Conservation (phyloP, 2,113 vertebrate species). For the Reinhardtius hippoglossoides region DNA sequence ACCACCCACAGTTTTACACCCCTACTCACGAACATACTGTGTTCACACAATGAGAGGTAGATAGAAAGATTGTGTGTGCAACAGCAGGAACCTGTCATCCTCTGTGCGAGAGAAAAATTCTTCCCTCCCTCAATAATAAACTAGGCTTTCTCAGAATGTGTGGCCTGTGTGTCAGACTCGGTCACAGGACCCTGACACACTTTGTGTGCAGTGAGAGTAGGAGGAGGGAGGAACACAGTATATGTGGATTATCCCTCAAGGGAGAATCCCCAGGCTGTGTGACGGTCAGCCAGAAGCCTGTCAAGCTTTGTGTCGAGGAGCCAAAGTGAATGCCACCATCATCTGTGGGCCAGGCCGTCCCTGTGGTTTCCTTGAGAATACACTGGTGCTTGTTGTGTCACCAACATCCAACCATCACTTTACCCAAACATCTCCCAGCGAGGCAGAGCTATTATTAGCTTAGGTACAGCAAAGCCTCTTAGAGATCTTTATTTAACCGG, state of each 20-base stretch:
- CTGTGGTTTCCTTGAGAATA: conserved; percentile 53
- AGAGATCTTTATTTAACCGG: conserved; percentile 84
- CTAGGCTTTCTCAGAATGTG: conserved; percentile 66
- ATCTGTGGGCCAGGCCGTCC: conserved; percentile 34
- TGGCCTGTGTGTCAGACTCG: conserved; percentile 62
- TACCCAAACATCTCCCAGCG: conserved; percentile 58
- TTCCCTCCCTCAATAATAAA: conserved; percentile 40
- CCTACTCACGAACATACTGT: conserved; percentile 2
- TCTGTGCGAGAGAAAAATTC: conserved; percentile 38
- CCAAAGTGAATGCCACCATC: conserved; percentile 46
- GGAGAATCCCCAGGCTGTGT: conserved; percentile 55
- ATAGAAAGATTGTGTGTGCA: conserved; percentile 25
- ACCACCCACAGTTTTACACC: conserved; percentile 29
- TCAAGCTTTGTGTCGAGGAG: conserved; percentile 54
- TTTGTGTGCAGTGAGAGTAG: conserved; percentile 51
- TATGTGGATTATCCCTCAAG: conserved; percentile 53
- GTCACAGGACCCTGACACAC: conserved; percentile 68
- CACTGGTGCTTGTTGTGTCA: conserved; percentile 56
- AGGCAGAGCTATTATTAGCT: conserved; percentile 81
- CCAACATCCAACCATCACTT: conserved; percentile 61
- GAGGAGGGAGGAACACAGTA: conserved; percentile 45
- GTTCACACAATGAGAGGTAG: conserved; percentile 25
- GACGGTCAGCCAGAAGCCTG: conserved; percentile 42
- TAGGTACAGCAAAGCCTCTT: conserved; percentile 86
- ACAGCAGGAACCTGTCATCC: conserved; percentile 33